Base-by-base conservation (phyloP, 2,797 vertebrate species). In the Eremophila alpestris region DNA sequence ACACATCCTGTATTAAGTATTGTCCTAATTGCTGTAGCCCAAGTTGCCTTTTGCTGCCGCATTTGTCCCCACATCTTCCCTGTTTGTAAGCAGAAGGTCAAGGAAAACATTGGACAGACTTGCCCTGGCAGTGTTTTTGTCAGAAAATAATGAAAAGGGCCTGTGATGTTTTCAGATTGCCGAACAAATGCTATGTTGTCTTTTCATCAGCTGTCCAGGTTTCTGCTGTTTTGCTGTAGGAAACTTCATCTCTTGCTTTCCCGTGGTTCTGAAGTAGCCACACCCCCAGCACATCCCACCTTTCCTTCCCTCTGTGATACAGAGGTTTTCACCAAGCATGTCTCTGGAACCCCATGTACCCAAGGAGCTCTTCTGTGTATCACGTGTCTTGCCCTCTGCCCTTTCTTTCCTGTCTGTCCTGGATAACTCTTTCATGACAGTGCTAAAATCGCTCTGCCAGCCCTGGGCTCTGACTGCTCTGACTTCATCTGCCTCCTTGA, bases 351-450 rank as follows among this genome's bases (percentile, higher is more conserved):
- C 18, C 17, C 6, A 4, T 4, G 22, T 51, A 36, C 41, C 54
- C 24, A 36, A 34, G 34, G 38, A 60, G 54, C 49, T 41, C 14
- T 30, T 78, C 22, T 69, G 5, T 3, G 0, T 29, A 74, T 54
- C 34, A 48, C 0, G 0, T 49, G 19, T 36, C 11, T 88, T 86
- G n/a, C 13, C 5, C 59, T 60, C 46, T 79, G 32, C 13, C 14
- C 21, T 18, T 56, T 59, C 18, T 70, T 81, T 32, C 34, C 22
- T 71, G 10, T 9, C 76, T 60, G 38, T 17, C 30, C 24, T 5
- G 4, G 22, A 13, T 36, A 70, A 43, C 26, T 79, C 49, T 46
- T 85, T 41, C 3, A 2, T 24, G 71, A 46, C 11, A 43, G 17
- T 54, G 45, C 52, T 65, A 40, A 92, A 92, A 70, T 55, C 32